phyloP scores from a whole-genome alignment of 2,797 vertebrate genomes.

The Crenichthys baileyi region DNA sequence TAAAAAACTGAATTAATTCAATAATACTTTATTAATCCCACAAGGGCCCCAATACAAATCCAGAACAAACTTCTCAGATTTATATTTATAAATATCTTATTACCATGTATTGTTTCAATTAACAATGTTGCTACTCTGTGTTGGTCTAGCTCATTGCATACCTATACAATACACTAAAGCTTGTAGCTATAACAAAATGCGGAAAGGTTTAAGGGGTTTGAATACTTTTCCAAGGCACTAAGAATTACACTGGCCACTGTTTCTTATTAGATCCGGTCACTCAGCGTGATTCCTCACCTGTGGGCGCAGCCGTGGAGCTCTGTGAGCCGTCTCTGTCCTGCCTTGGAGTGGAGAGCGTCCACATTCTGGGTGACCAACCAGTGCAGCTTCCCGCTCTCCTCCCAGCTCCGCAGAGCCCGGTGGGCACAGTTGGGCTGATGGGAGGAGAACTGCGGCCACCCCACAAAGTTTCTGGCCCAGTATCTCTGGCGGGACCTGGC shows the following conservation, averaged over 20 bases:
- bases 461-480: slow-evolving; percentile 97
- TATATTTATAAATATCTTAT: too few species aligned
- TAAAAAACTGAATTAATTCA: too few species aligned
- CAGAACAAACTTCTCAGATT: too few species aligned
- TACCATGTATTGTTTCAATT: background rate
- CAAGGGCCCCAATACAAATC: too few species aligned
- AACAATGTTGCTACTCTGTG: too few species aligned
- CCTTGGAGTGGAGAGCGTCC: slow-evolving; percentile 92
- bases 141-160: too few species aligned
- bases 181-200: too few species aligned
- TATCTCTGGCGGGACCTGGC: slow-evolving; percentile 89
- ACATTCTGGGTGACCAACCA: slow-evolving; percentile 99
- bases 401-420: slow-evolving; percentile 84
- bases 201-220: too few species aligned
- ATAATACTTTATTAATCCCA: too few species aligned
- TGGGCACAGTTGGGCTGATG: slow-evolving; percentile 90
- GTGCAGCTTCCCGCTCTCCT: slow-evolving; percentile 86
- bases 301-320: slow-evolving; percentile 94
- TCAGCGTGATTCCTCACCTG: slow-evolving; percentile 78
- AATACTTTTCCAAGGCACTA: background rate
- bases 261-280: background rate
- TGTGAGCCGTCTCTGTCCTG: slow-evolving; percentile 86
- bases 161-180: too few species aligned
- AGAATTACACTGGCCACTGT: background rate
- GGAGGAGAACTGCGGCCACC: slow-evolving; percentile 93